These are phyloP conservation scores for Notarius lentiginosus DNA, from an alignment of 2,113 vertebrate genomes.

Conservation along the genomic window DNA sequence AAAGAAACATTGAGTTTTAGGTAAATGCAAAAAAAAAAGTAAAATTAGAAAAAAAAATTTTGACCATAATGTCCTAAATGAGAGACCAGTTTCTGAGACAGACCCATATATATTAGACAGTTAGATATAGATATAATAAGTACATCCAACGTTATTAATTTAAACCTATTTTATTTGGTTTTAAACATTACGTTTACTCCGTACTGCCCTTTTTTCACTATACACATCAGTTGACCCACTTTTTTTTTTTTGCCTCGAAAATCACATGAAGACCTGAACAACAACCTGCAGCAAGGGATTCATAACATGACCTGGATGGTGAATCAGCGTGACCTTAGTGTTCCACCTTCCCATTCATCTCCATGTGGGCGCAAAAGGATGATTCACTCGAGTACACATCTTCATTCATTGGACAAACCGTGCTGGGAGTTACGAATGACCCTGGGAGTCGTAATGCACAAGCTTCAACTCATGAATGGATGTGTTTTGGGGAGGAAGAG, in stretches of 20 bases:
- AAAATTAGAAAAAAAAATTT: too few species aligned
- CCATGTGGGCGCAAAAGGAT: conserved; percentile 11
- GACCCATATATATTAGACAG: not conserved
- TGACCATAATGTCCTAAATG: too few species aligned
- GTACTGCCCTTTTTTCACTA: not conserved
- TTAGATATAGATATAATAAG: not conserved
- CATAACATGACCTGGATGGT: not conserved
- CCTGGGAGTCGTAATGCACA: conserved; percentile 24
- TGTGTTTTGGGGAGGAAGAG: conserved; percentile 45
- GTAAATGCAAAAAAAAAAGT: too few species aligned
- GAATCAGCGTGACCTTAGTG: conserved; percentile 27
- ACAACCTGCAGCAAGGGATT: not conserved
- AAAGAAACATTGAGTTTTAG: too few species aligned
- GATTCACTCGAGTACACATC: conserved; percentile 28
- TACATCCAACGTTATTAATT: not conserved
- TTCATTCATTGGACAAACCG: conserved; percentile 24
- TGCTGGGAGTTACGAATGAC: conserved; percentile 13
- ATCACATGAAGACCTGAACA: not conserved
- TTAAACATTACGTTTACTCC: not conserved
- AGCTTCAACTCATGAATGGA: conserved; percentile 52
- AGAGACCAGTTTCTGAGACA: too few species aligned
- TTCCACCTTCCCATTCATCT: conserved; percentile 23
- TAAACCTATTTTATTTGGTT: not conserved
- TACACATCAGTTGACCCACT: too few species aligned
- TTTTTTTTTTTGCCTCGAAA: not conserved